Evolutionary conservation across 2,888 invertebrate genomes (phyloP).

Genomic region (Heliconius cydno): DNA sequence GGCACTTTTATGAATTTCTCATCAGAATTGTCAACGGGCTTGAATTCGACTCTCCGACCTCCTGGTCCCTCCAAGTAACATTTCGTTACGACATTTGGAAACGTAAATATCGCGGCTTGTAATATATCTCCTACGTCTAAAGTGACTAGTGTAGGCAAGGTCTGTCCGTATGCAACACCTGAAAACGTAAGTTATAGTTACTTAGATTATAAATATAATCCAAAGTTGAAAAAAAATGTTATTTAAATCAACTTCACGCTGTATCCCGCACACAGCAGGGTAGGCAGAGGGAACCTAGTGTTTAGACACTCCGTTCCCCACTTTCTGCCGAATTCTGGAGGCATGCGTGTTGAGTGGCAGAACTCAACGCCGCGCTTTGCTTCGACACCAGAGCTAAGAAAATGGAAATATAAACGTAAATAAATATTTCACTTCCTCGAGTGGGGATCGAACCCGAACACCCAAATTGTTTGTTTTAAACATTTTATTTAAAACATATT

Average conservation of each 20-base stretch:
- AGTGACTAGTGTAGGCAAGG: constrained; percentile 6
- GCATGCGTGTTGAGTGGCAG: no score
- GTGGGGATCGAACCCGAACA: neutral
- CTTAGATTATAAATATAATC: no score
- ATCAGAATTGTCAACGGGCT: constrained; percentile 48
- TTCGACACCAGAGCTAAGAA: no score
- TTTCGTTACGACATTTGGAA: constrained; percentile 29
- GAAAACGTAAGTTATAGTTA: constrained; percentile 33
- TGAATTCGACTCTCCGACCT: constrained; percentile 48
- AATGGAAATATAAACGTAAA: no score
- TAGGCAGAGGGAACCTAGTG: no score
- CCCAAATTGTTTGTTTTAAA: no score
- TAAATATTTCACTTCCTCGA: no score
- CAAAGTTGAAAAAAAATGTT: neutral
- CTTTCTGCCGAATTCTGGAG: no score
- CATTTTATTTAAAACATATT: neutral
- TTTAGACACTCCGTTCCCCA: no score
- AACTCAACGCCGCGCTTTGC: no score
- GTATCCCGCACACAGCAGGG: no score
- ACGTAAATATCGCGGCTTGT: constrained; percentile 39
- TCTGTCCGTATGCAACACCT: constrained; percentile 24
- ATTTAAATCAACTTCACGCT: no score
- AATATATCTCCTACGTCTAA: constrained; percentile 46
- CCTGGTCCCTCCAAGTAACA: constrained; percentile 51
- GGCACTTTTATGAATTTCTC: constrained; percentile 46